phyloP scores from a whole-genome alignment of 2,113 vertebrate genomes.

The Corvus cornix region DNA sequence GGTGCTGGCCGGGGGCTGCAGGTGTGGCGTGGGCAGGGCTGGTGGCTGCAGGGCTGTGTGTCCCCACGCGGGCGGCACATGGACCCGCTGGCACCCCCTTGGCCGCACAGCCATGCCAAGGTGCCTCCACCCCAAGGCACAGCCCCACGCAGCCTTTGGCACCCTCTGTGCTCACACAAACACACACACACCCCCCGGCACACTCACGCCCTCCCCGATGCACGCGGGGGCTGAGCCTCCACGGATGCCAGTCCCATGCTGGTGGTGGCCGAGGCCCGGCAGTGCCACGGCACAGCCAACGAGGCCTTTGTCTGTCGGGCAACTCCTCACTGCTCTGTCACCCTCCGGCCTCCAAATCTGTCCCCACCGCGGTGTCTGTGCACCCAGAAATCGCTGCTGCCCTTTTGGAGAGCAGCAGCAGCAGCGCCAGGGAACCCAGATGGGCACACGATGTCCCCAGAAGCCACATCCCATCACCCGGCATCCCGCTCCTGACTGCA shows the following conservation, averaged over 20 bases:
- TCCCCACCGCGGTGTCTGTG: accelerated
- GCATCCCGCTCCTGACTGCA: accelerated
- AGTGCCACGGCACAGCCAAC: accelerated
- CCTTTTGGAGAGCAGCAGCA: accelerated
- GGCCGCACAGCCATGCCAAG: accelerated
- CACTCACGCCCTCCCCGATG: accelerated
- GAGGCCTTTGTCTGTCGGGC: neutral
- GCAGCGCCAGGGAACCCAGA: accelerated
- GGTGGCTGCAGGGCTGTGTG: accelerated
- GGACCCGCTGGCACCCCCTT: accelerated
- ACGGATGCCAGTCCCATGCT: accelerated
- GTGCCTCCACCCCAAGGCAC: neutral
- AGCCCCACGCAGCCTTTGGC: neutral
- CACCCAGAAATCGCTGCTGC: neutral
- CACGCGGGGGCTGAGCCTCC: accelerated
- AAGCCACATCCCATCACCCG: accelerated
- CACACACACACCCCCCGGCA: neutral
- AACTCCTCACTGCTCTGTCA: neutral
- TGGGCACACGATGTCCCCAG: accelerated
- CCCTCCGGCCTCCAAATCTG: neutral
- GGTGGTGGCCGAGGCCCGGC: neutral
- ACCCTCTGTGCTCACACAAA: neutral
- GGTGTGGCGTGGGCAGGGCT: neutral
- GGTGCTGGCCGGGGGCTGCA: neutral
- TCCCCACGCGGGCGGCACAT: accelerated